Conservation (phyloP, 1,140 invertebrate species). For the Drosophila trapezifrons region DNA sequence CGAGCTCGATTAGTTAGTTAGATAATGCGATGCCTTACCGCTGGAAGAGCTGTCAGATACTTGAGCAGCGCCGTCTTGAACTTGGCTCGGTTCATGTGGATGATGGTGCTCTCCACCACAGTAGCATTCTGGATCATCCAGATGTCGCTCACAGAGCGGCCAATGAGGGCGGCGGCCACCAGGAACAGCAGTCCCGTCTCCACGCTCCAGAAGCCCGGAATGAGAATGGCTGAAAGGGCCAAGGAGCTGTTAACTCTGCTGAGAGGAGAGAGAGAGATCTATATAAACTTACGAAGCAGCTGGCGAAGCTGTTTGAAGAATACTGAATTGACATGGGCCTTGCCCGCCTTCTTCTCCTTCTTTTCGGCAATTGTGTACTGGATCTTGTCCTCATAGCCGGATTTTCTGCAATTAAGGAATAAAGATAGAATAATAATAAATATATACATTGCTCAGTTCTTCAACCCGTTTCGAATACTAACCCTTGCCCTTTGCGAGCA, state of each 20-base stretch:
- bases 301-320: slow-evolving; percentile 92
- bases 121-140: slow-evolving; percentile 98
- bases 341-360: slow-evolving; percentile 88
- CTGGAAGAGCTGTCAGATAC: slow-evolving; percentile 92
- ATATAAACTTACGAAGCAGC: slow-evolving; percentile 86
- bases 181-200: slow-evolving; percentile 92
- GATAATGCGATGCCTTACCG: slow-evolving; percentile 86
- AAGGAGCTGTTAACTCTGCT: neutral
- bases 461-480: neutral
- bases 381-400: slow-evolving; percentile 87
- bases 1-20: no score
- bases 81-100: slow-evolving; percentile 91
- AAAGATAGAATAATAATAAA: no score
- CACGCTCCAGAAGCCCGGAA: slow-evolving; percentile 90
- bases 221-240: slow-evolving; percentile 87
- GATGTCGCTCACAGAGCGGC: slow-evolving; percentile 96
- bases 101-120: slow-evolving; percentile 96
- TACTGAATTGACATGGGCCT: slow-evolving; percentile 93
- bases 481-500: slow-evolving; percentile 11
- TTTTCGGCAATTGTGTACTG: slow-evolving; percentile 91
- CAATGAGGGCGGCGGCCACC: slow-evolving; percentile 92
- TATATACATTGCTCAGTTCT: neutral
- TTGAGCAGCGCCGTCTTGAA: slow-evolving; percentile 91
- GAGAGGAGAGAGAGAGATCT: no score
- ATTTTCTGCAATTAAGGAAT: slow-evolving; percentile 60